Conservation (phyloP, 2,888 invertebrate genomes). For the Yponomeuta malinellus region DNA sequence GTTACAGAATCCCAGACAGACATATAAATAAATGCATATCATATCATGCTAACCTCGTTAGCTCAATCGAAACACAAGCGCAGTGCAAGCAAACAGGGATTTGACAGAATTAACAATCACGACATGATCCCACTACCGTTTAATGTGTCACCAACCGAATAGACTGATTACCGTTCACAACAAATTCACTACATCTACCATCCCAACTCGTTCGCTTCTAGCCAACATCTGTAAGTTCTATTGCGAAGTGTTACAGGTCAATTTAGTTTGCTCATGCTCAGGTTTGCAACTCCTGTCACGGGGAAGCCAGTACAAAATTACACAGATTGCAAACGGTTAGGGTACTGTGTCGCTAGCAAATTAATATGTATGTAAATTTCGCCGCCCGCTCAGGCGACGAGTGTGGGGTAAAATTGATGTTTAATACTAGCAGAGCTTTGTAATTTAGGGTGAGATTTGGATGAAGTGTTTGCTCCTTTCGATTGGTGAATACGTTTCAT, state of each 20-base stretch:
- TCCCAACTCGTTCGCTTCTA: conserved; percentile 8
- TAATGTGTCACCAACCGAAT: conserved; percentile 17
- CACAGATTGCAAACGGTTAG: conserved; percentile 58
- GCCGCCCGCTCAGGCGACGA: conserved; percentile 36
- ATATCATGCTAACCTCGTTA: conserved; percentile 25
- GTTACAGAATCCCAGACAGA: too few relatives aligned
- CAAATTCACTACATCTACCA: conserved; percentile 12
- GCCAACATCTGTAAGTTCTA: not conserved
- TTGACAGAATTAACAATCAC: conserved; percentile 3
- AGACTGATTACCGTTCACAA: conserved; percentile 25
- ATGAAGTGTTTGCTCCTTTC: not conserved
- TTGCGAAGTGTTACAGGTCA: not conserved
- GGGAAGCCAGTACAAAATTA: conserved; percentile 48
- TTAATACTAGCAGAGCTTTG: conserved; percentile 31
- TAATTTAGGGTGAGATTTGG: not conserved
- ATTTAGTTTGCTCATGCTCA: not conserved
- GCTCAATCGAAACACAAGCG: conserved; percentile 36
- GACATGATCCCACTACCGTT: conserved; percentile 4
- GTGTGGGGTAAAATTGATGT: conserved; percentile 36
- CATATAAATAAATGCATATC: too few relatives aligned
- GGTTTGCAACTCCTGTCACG: not conserved
- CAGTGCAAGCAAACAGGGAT: not conserved
- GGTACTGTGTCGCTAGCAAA: conserved; percentile 47
- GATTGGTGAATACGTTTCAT: not conserved
- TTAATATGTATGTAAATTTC: conserved; percentile 73